phyloP scores from a whole-genome alignment of 23 tunicate genomes.

The Diplosoma virens region DNA sequence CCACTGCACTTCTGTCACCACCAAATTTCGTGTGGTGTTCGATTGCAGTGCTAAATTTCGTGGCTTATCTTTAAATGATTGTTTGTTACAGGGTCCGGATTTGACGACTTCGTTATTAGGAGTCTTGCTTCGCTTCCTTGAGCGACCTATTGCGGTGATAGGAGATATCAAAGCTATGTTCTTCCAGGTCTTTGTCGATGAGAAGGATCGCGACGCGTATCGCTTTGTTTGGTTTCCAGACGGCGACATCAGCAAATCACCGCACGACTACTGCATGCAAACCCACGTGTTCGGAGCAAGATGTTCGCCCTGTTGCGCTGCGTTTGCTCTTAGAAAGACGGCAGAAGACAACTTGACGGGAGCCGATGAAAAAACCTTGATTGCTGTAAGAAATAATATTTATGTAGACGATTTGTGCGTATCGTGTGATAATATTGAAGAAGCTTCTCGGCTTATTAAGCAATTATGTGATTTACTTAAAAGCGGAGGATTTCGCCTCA shows the following conservation, averaged over 20 bases:
- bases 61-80: constrained; percentile 2
- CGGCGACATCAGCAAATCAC: neutral
- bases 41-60: neutral
- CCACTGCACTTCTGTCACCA: neutral
- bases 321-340: neutral
- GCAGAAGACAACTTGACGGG: neutral
- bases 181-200: neutral
- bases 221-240: constrained; percentile 7
- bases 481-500: neutral
- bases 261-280: neutral
- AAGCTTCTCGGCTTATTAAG: neutral
- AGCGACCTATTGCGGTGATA: neutral
- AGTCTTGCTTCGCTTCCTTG: neutral
- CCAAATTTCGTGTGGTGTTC: constrained; percentile 21
- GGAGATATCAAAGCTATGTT: neutral
- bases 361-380: neutral
- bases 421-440: neutral
- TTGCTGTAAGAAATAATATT: neutral
- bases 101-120: neutral
- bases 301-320: constrained; percentile 8
- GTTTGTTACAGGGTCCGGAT: neutral
- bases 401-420: constrained; percentile 13
- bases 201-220: neutral
- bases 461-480: neutral
- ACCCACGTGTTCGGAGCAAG: constrained; percentile 17